Conservation (phyloP, 1,140 invertebrate species). For the Drosophila mayri region DNA sequence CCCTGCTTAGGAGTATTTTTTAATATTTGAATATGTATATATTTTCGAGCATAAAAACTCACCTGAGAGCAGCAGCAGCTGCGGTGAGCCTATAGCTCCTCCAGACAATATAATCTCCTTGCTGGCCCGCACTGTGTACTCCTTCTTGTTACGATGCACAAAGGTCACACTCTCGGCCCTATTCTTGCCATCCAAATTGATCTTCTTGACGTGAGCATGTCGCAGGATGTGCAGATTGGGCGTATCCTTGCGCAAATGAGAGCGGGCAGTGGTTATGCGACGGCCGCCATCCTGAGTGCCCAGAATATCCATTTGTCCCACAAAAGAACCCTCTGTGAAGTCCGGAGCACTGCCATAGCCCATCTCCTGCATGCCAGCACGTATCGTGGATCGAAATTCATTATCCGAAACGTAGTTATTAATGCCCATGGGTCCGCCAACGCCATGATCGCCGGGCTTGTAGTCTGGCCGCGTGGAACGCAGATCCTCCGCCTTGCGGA, state of each 20-base stretch:
- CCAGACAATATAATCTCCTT: constrained; percentile 86
- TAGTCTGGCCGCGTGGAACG: constrained; percentile 85
- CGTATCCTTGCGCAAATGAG: constrained; percentile 88
- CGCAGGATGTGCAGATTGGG: constrained; percentile 91
- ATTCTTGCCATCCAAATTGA: constrained; percentile 90
- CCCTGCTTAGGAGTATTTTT: not conserved
- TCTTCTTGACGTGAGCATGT: constrained; percentile 90
- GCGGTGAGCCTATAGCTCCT: constrained; percentile 86
- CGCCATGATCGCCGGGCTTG: constrained; percentile 87
- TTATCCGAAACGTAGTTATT: constrained; percentile 86
- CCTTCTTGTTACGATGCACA: constrained; percentile 87
- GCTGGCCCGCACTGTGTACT: constrained; percentile 64
- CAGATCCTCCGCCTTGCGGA: constrained; percentile 88
- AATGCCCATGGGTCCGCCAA: constrained; percentile 87
- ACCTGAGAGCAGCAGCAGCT: constrained; percentile 88
- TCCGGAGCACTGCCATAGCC: constrained; percentile 86
- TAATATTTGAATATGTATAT: too few species aligned
- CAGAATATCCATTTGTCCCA: constrained; percentile 86
- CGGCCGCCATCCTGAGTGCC: constrained; percentile 86
- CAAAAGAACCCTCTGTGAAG: constrained; percentile 85
- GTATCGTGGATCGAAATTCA: constrained; percentile 83
- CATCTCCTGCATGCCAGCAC: constrained; percentile 82
- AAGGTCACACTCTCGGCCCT: constrained; percentile 92
- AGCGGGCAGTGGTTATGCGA: constrained; percentile 87
- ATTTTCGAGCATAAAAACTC: not conserved